Conservation (phyloP, 2,888 invertebrate genomes). For the Hypena proboscidalis region DNA sequence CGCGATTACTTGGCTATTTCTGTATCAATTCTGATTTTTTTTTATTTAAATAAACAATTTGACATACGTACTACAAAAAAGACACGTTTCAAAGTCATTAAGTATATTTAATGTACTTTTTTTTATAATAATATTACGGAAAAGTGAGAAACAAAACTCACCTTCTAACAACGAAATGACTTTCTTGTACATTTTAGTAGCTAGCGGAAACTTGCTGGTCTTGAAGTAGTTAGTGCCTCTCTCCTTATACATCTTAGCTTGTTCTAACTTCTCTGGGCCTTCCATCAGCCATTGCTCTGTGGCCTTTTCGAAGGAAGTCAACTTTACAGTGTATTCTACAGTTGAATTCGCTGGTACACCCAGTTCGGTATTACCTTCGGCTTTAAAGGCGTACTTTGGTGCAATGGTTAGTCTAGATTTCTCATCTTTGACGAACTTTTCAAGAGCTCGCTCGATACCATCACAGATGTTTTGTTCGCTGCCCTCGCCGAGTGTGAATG, state of each 20-base stretch:
- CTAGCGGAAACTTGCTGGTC: slow-evolving; percentile 89
- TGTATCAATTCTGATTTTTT: no score
- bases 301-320: slow-evolving; percentile 93
- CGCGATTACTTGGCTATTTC: no score
- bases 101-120: no score
- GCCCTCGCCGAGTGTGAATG: slow-evolving; percentile 95
- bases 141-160: slow-evolving; percentile 46
- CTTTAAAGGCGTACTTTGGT: slow-evolving; percentile 93
- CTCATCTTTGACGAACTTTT: slow-evolving; percentile 93
- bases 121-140: no score
- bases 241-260: slow-evolving; percentile 93
- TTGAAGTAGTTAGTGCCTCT: slow-evolving; percentile 97
- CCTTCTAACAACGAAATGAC: slow-evolving; percentile 87
- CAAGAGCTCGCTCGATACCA: slow-evolving; percentile 93
- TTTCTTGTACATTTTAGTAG: slow-evolving; percentile 94
- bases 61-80: no score
- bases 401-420: slow-evolving; percentile 90
- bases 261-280: slow-evolving; percentile 91
- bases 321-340: slow-evolving; percentile 92
- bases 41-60: no score
- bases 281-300: slow-evolving; percentile 94
- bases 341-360: slow-evolving; percentile 91
- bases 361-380: slow-evolving; percentile 87
- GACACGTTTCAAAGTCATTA: no score
- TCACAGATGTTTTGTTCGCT: slow-evolving; percentile 89